Evolutionary conservation across 2,797 vertebrate species (phyloP).

Genomic region (Cossypha heuglini): DNA sequence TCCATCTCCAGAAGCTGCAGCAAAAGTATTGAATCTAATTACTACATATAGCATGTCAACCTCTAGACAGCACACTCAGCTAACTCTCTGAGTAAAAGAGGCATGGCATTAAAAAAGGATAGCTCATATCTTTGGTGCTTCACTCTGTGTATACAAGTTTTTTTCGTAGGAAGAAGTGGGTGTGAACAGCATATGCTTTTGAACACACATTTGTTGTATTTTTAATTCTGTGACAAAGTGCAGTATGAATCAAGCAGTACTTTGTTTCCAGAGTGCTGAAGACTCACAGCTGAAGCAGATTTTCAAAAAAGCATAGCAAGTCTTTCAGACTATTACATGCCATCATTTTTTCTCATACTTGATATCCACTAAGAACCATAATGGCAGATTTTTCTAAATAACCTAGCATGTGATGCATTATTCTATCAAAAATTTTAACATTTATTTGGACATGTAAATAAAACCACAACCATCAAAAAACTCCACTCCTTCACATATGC

Average conservation of each 20-base stretch:
- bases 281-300: neutral
- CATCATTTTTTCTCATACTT: neutral
- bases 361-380: neutral
- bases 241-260: neutral
- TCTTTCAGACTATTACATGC: neutral
- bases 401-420: fast-evolving
- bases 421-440: neutral
- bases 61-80: neutral
- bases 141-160: neutral
- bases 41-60: neutral
- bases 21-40: neutral
- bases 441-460: neutral
- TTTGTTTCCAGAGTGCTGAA: neutral
- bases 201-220: neutral
- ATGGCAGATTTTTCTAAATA: neutral
- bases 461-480: neutral
- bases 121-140: neutral
- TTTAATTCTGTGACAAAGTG: neutral
- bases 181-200: neutral
- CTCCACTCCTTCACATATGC: neutral
- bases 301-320: neutral
- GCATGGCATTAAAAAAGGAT: neutral
- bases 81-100: neutral
- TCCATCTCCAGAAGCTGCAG: neutral
- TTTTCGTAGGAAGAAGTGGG: neutral